Conservation (phyloP, 2,888 invertebrate species). For the Perizoma affinitatum region DNA sequence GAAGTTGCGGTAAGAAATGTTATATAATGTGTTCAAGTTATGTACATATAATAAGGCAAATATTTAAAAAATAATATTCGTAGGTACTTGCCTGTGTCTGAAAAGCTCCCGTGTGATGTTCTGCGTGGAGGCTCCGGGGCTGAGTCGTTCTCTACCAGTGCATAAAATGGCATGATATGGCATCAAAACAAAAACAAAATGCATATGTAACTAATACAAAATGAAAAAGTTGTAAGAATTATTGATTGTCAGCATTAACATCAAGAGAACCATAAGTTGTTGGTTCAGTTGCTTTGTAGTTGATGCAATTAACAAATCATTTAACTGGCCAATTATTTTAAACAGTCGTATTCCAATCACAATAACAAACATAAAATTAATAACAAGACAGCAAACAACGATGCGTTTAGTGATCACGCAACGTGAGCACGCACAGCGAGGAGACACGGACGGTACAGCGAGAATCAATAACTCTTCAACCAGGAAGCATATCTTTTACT, state of each 20-base stretch:
- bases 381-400: conserved; percentile 39
- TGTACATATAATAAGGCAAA: conserved; percentile 16
- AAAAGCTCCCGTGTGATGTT: conserved; percentile 79
- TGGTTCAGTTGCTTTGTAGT: conserved; percentile 6
- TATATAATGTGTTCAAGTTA: conserved; percentile 51
- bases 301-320: conserved; percentile 20
- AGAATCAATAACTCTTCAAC: conserved; percentile 63
- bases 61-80: conserved; percentile 16
- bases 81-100: conserved; percentile 82
- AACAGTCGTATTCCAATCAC: conserved; percentile 33
- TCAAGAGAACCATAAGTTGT: conserved; percentile 5
- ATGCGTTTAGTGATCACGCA: conserved; percentile 51
- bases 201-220: conserved; percentile 38
- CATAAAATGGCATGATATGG: conserved; percentile 64
- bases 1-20: conserved; percentile 51
- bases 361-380: conserved; percentile 37
- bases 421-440: conserved; percentile 49
- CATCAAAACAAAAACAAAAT: conserved; percentile 55
- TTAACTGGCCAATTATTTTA: conserved; percentile 27
- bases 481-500: conserved; percentile 55
- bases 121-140: conserved; percentile 87
- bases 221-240: conserved; percentile 38
- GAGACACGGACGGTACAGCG: conserved; percentile 50
- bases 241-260: conserved; percentile 37
- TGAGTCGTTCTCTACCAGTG: conserved; percentile 84